Evolutionary conservation across 2,113 vertebrate genomes (phyloP).

Genomic region (Pogona vitticeps): DNA sequence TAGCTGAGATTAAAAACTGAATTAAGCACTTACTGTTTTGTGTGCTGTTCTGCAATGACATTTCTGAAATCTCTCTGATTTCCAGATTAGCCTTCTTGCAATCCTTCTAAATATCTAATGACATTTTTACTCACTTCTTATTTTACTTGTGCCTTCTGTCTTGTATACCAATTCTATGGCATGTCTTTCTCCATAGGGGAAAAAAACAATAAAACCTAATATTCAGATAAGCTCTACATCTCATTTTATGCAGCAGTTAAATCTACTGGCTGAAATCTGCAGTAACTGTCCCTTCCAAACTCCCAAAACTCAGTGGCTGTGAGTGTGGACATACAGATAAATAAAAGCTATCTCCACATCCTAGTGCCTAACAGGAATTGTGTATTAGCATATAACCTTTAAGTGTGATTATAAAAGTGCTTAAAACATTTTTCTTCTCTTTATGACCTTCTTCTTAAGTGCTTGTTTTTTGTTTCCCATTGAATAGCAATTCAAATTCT

Average conservation of each 20-base stretch:
- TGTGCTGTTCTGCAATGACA: not conserved
- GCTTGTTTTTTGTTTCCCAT: not conserved
- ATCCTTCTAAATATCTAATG: not conserved
- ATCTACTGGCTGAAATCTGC: not conserved
- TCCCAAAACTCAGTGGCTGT: not conserved
- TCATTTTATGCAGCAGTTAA: not conserved
- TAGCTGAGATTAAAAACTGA: too few relatives aligned
- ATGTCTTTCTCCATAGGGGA: not conserved
- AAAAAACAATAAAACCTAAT: not conserved
- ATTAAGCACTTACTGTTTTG: not conserved
- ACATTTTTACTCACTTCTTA: not conserved
- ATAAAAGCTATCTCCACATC: not conserved
- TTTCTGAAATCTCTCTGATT: not conserved
- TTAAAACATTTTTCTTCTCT: not conserved
- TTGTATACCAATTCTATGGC: not conserved
- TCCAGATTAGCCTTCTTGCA: not conserved
- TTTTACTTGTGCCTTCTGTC: not conserved
- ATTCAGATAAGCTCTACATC: not conserved
- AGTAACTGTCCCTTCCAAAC: not conserved
- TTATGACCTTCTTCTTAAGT: conserved; percentile 7
- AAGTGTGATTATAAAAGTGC: not conserved
- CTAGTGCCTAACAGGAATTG: not conserved
- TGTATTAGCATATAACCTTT: not conserved
- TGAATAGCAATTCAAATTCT: not conserved
- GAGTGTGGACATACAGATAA: not conserved